phyloP scores from a whole-genome alignment of 2,797 vertebrate species.

The Ficedula albicollis region DNA sequence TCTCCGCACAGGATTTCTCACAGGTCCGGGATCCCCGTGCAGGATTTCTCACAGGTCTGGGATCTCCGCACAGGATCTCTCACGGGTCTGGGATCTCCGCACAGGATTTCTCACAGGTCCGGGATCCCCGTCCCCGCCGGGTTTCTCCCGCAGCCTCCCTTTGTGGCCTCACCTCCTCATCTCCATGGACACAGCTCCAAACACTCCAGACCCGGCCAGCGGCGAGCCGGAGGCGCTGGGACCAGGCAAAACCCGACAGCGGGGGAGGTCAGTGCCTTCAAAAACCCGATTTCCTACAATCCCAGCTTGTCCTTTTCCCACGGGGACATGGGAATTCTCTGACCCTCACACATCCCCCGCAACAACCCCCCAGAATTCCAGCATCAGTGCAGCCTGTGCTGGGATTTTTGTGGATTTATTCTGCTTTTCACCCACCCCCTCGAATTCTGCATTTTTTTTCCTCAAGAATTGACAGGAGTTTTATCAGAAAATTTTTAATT shows the following conservation, averaged over 20 bases:
- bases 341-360: not conserved
- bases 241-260: too few species aligned
- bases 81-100: too few species aligned
- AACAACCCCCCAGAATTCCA: not conserved
- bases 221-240: not conserved
- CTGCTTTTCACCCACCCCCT: not conserved
- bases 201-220: not conserved
- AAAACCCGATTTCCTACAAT: not conserved
- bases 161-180: not conserved
- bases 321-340: rapidly evolving
- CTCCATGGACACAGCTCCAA: not conserved
- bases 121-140: too few species aligned
- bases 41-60: too few species aligned
- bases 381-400: not conserved
- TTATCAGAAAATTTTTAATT: not conserved
- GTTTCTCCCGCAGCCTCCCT: not conserved
- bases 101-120: too few species aligned
- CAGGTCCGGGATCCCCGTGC: too few species aligned
- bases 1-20: too few species aligned
- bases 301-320: not conserved
- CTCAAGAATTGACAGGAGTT: not conserved
- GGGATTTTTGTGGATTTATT: not conserved
- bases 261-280: not conserved
- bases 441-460: not conserved
- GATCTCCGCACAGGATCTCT: too few species aligned